These are phyloP conservation scores for Mormoops blainvillei DNA, from an alignment of 2,113 vertebrate genomes.

Conservation along the genomic window DNA sequence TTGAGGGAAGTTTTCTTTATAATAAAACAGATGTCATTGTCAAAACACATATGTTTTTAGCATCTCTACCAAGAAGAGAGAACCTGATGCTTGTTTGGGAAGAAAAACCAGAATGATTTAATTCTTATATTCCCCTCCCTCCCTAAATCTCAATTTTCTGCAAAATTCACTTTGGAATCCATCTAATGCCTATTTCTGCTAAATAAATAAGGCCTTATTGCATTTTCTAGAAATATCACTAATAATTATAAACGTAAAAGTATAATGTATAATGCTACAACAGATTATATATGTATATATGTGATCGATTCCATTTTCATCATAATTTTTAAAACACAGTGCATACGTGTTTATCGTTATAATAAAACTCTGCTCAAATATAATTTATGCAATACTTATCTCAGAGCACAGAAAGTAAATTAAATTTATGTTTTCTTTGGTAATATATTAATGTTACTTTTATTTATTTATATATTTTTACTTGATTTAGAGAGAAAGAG, in stretches of 20 bases:
- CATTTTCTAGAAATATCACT: neutral
- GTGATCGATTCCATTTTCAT: neutral
- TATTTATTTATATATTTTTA: no score
- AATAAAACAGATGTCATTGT: neutral
- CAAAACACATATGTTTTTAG: neutral
- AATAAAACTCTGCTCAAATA: neutral
- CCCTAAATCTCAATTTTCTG: neutral
- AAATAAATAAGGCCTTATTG: neutral
- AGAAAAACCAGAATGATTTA: neutral
- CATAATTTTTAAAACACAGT: neutral
- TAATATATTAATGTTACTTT: neutral
- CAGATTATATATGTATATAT: neutral
- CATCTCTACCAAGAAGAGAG: neutral
- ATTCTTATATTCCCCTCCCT: neutral
- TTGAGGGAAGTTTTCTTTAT: neutral
- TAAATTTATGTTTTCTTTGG: neutral
- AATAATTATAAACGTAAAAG: neutral
- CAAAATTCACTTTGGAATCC: neutral
- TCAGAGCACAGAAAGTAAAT: neutral
- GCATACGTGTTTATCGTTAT: neutral
- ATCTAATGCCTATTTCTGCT: neutral
- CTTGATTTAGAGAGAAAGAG: no score
- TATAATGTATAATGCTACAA: neutral
- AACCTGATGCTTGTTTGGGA: neutral
- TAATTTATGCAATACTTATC: neutral